Base-by-base conservation (phyloP, 2,888 invertebrate genomes). In the Plutella xylostella region DNA sequence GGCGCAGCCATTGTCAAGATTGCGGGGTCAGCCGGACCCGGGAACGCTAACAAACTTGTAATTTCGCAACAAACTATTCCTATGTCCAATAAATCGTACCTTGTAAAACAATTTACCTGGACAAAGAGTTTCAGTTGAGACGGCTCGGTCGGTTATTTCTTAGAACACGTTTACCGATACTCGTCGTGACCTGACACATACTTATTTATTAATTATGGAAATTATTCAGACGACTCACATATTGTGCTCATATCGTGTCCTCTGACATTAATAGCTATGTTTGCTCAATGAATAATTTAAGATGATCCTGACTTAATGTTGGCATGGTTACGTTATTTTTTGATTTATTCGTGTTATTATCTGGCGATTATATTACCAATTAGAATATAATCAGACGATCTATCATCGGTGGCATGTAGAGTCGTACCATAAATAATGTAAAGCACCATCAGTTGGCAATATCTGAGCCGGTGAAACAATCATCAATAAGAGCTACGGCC, bases 1-100 rank as follows among this genome's bases (percentile, higher is more conserved):
- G 40, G 65, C 60, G 60, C 63, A 65, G 72, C 78, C 79, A 80
- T 80, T 82, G 83, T 80, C 80, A 80, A 83, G 82, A 82, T 83
- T 82, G 79, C 72, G 75, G 79, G 82, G 80, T 82, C 82, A 80
- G 75, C 56, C 54, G 58, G 68, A 67, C 67, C 71, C 63, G 57
- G 61, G 46, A 22, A 65, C 61, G 69, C 68, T 70, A 65, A 65
- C 68, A 63, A 73, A 68, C 72, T 71, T 68, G 72, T 77, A 80
- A 82, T 82, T 82, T 82, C 64, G 72, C 75, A 67, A 63, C 58
- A 14, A 56, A 70, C 56, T 64, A 68, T 73, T 70, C 74, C 70
- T 74, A 72, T 76, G 74, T 71, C 74, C 73, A 68, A 77, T 76
- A 78, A 77, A 75, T 75, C 68, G 65, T 61, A 64, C 63, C 68